Conservation (phyloP, 2,888 invertebrate species). For the Eudemis profundana region DNA sequence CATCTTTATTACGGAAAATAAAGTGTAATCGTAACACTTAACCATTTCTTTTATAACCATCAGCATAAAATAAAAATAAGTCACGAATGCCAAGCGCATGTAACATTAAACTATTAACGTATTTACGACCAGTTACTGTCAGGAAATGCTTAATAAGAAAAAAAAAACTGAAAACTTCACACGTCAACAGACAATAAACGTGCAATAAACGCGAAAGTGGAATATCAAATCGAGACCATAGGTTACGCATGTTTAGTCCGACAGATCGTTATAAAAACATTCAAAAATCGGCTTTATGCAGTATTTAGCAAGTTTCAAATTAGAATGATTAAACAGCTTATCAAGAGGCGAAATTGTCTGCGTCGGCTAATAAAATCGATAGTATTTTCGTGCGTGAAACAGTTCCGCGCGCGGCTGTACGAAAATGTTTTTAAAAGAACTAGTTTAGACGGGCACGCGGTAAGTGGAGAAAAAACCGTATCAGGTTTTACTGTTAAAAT, state of each 20-base stretch:
- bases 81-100: conserved; percentile 19
- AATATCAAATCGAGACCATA: conserved; percentile 19
- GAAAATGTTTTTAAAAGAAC: conserved; percentile 52
- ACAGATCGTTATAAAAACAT: background rate
- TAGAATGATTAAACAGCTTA: conserved; percentile 1
- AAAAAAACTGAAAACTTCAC: conserved; percentile 18
- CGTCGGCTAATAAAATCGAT: conserved; percentile 10
- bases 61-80: conserved; percentile 19
- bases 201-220: conserved; percentile 39
- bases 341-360: conserved; percentile 1
- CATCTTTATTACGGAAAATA: conserved; percentile 15
- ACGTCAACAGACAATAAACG: conserved; percentile 35
- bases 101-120: conserved; percentile 31
- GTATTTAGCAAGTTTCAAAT: conserved; percentile 5
- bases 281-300: conserved; percentile 9
- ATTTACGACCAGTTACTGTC: conserved; percentile 29
- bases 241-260: conserved; percentile 19
- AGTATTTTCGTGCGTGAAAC: conserved; percentile 31
- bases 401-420: conserved; percentile 49
- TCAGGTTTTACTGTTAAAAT: conserved; percentile 42
- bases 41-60: conserved; percentile 12
- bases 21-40: conserved; percentile 8
- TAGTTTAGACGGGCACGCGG: conserved; percentile 52
- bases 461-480: conserved; percentile 35
- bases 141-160: conserved; percentile 11